Evolutionary conservation across 2,113 vertebrate species (phyloP), one percentile per base, ranked within the genome.

Genomic region (Terrapene triunguis): DNA sequence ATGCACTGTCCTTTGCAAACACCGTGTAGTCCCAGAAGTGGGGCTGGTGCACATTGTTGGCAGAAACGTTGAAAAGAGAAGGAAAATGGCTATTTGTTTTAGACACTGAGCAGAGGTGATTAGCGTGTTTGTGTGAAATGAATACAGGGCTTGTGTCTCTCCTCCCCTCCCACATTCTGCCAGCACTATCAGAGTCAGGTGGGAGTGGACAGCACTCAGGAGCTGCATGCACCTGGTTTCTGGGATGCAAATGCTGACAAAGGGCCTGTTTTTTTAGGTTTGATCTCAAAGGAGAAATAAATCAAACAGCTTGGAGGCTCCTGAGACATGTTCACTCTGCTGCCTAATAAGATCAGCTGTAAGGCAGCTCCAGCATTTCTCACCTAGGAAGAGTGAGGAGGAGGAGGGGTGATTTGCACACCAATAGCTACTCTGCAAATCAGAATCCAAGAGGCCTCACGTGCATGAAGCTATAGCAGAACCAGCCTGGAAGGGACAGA

Each of bases 201-300:
- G 6, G 59, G 32, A 65, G 32, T 65, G 14, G 59, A 29, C 59
- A 65, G 59, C 14, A 16, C 59, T 9, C 0, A 50, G 79, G 81
- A n/a, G 62, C 12, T 47, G 53, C 0, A 0, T 2, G 48, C 38
- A 44, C 85, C 48, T 84, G 78, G 8, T 11, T 38, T 32, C 24
- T 4, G 29, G 72, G 17, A 44, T 50, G 29, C n/a, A 62, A 69
- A 82, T 4, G 48, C 1, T 1, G n/a, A n/a, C 65, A 69, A 38
- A 38, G 65, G 35, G 16, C 16, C 6, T 6, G 8, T 29, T 35
- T 51, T 50, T 80, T 19, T 35, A 51, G 48, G 51, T 81, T 51
- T 38, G 35, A 54, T n/a, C 51, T 38, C 24, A 16, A 54, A 82
- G 38, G n/a, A 82, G 80, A 25, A 1, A 6, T 29, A 84, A 4